Evolutionary conservation across 2,113 vertebrate species (phyloP).

Genomic region (Pachypanchax playfairii): DNA sequence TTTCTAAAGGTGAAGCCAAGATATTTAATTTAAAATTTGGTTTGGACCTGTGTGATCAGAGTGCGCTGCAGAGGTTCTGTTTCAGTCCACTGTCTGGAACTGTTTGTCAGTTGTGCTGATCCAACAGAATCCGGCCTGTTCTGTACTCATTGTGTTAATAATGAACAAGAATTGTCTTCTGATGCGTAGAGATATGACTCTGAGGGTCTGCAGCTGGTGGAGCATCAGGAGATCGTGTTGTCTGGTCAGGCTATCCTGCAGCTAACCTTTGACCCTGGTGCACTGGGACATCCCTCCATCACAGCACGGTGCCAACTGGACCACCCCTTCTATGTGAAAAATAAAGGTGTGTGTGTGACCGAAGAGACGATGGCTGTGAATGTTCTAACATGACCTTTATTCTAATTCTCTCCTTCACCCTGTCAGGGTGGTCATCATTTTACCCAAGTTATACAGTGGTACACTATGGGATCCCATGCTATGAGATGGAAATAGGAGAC

Average conservation of each 20-base stretch:
- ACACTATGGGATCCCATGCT: constrained; percentile 97
- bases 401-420: neutral
- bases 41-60: no score
- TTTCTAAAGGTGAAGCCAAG: constrained; percentile 63
- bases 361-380: neutral
- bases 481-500: constrained; percentile 93
- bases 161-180: neutral
- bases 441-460: constrained; percentile 98
- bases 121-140: no score
- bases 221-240: constrained; percentile 88
- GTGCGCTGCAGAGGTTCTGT: neutral
- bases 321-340: constrained; percentile 97
- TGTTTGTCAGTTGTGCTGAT: no score
- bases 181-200: constrained; percentile 86
- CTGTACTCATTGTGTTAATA: no score
- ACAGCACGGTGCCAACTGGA: constrained; percentile 90
- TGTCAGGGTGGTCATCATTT: constrained; percentile 95
- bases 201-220: constrained; percentile 91
- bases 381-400: neutral
- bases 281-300: constrained; percentile 84
- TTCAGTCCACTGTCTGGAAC: no score
- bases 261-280: constrained; percentile 95
- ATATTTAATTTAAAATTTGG: no score
- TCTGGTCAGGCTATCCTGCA: constrained; percentile 92
- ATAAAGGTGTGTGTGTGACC: constrained; percentile 84